Evolutionary conservation across 2,113 vertebrate genomes (phyloP), one percentile per base, ranked within the genome.

Genomic region (Xyrauchen texanus): DNA sequence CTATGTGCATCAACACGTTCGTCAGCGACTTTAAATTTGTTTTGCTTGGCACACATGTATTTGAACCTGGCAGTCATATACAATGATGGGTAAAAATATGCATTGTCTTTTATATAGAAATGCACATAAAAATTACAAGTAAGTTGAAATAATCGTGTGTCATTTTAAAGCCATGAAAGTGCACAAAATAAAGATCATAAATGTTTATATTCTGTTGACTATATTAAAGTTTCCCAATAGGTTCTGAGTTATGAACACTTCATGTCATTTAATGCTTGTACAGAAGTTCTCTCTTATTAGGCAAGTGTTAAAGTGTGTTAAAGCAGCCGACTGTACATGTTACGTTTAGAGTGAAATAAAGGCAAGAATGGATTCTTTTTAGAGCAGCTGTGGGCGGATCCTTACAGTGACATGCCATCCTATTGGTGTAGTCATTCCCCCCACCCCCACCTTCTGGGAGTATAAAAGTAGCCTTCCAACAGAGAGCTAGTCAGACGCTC

Each of bases 371-470:
- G 77, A 80, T 69, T 53, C 83, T 79, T 78, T 34, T 74, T 78
- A 88, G 79, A 86, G 86, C 82, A 74, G 84, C 81, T 46, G 63
- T 52, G 77, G 84, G 84, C 3, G 84, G 72, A 84, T 74, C 49
- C 73, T n/a, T 55, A 1, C 34, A 4, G 49, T 47, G 42, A 11
- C 49, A 47, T 5, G 3, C 0, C 4, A 21, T 76, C 69, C 75
- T 63, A 91, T 91, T 92, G 92, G 92, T 42, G 34, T 46, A 3
- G 15, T 0, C 5, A 80, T 83, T 78, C 89, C 88, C 91, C 90
- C 68, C 57, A 76, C 84, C 87, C 16, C 78, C 76, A 8, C 16
- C 83, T 52, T 83, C 77, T 45, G 81, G 51, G 68, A 75, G 52
- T 87, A 91, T 93, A 93, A 92, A 88, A 89, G 49, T 80, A 82